phyloP scores from a whole-genome alignment of 2,888 invertebrate genomes.

The Eustalomyia histrio region DNA sequence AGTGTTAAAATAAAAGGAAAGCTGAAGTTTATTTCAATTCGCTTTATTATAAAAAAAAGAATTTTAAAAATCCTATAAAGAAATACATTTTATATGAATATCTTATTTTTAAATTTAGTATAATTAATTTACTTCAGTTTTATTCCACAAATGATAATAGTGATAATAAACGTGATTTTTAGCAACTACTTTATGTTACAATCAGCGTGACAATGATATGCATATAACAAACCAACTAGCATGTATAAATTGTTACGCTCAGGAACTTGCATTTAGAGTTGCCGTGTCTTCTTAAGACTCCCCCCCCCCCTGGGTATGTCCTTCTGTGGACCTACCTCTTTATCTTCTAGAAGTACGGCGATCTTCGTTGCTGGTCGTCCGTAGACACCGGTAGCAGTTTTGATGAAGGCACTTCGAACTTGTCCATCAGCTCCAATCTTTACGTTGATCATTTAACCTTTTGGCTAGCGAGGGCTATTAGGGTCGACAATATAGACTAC shows the following conservation, averaged over 20 bases:
- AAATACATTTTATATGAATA: not conserved
- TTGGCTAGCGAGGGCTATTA: slow-evolving; percentile 44
- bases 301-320: slow-evolving; percentile 48
- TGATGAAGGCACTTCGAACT: slow-evolving; percentile 45
- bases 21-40: slow-evolving; percentile 15
- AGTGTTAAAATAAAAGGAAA: no score
- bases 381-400: slow-evolving; percentile 31
- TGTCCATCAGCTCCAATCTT: slow-evolving; percentile 42
- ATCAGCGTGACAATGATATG: not conserved
- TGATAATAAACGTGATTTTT: no score
- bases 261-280: not conserved
- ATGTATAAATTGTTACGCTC: not conserved
- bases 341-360: slow-evolving; percentile 29
- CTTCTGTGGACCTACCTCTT: slow-evolving; percentile 32
- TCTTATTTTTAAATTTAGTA: not conserved
- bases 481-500: slow-evolving; percentile 60
- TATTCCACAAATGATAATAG: not conserved
- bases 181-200: no score
- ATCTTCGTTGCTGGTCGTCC: slow-evolving; percentile 42
- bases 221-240: not conserved
- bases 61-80: slow-evolving; percentile 5
- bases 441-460: slow-evolving; percentile 43
- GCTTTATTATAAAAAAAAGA: slow-evolving; percentile 8
- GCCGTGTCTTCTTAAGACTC: slow-evolving; percentile 43
- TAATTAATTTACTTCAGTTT: slow-evolving; percentile 7